Evolutionary conservation across 2,888 invertebrate species (phyloP), one percentile per base, ranked within the genome.

Genomic region (Lycia hirtaria): DNA sequence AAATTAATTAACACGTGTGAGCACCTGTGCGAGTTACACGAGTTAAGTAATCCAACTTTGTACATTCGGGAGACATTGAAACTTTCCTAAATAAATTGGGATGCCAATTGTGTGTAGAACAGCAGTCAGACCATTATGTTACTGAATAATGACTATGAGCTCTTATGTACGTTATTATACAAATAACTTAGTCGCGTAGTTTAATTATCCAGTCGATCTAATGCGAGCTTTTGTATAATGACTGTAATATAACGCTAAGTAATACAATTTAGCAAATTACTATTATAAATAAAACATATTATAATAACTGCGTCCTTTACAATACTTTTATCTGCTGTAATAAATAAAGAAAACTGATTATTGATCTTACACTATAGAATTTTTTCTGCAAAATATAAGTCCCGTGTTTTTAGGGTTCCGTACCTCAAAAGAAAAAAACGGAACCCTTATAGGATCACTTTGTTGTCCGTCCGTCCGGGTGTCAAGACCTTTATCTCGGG

Each of bases 1-100:
- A 77, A 79, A 86, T 87, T 84, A 83, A 86, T 85, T 83, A 83
- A 81, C 79, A 78, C 75, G 80, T 72, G 75, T 68, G 72, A 81
- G 78, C 84, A 86, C 82, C 82, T 84, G 83, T 66, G 72, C 71
- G 69, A 69, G 69, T 71, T 68, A 73, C 69, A 71, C 64, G 71
- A 76, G 69, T 80, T 71, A 76, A 77, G 78, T 81, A 76, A 83
- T 81, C 75, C 75, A 81, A 82, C 71, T 83, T 81, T 70, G 65
- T 67, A 71, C 75, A 73, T 77, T 75, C 56, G 65, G 64, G 69
- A 69, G 71, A 72, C 67, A 67, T 69, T 63, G 57, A 74, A 81
- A 80, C 72, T 80, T 81, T 71, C 48, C 58, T 64, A 71, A 78
- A 81, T 77, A 79, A 77, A 83, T 80, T 76, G 69, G 71, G 64